Evolutionary conservation across 1,140 invertebrate species (phyloP).

Genomic region (Sitophilus oryzae): DNA sequence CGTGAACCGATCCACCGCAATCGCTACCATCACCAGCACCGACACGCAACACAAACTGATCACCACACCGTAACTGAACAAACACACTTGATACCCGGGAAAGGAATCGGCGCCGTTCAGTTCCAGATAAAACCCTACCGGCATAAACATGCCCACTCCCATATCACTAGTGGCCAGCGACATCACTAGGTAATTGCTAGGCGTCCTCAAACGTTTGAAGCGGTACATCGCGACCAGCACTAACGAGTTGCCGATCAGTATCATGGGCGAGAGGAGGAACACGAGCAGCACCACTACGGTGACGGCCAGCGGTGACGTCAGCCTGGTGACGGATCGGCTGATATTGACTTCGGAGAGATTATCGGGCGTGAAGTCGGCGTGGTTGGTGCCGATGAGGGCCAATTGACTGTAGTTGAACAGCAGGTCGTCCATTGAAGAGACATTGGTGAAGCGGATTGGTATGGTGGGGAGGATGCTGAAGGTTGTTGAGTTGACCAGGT

Average conservation of each 20-base stretch:
- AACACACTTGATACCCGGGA: constrained; percentile 47
- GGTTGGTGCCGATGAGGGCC: constrained; percentile 31
- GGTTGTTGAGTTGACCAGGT: neutral
- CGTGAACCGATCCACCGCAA: constrained; percentile 60
- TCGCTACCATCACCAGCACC: constrained; percentile 57
- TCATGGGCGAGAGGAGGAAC: constrained; percentile 52
- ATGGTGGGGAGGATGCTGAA: constrained; percentile 7
- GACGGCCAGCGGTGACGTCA: constrained; percentile 45
- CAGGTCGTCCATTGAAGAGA: constrained; percentile 31
- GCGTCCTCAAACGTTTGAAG: constrained; percentile 56
- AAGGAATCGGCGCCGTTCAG: constrained; percentile 46
- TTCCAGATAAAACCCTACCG: constrained; percentile 58
- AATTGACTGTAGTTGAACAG: constrained; percentile 34
- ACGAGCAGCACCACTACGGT: constrained; percentile 50
- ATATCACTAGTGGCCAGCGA: constrained; percentile 68
- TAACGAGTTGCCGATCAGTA: constrained; percentile 53
- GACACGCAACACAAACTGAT: constrained; percentile 59
- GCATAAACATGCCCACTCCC: constrained; percentile 67
- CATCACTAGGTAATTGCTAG: constrained; percentile 67
- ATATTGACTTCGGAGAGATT: constrained; percentile 35
- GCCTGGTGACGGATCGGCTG: constrained; percentile 30
- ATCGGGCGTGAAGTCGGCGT: constrained; percentile 25
- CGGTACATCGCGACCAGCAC: constrained; percentile 54
- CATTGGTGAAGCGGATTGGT: constrained; percentile 21
- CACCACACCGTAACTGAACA: constrained; percentile 56